Percentiles rank a stretch among this genome's conserved stretches.
Evolutionary conservation across 2,113 vertebrate species (phyloP).

Genomic region (Mormyrus lacerda): DNA sequence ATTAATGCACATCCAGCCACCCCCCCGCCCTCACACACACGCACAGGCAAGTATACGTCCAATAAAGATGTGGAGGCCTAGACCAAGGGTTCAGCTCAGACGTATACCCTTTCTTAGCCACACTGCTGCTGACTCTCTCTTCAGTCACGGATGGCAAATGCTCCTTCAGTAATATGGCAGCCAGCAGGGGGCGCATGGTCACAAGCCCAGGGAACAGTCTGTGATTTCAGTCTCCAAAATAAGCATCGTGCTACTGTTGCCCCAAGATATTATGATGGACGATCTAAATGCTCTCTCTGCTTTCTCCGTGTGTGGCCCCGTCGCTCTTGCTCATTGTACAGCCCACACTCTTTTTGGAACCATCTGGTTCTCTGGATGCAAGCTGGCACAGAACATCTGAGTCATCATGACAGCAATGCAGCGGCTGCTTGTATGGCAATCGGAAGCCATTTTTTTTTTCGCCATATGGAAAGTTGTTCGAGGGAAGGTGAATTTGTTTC

Average conservation of each 20-base stretch:
- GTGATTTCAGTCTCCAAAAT: not conserved
- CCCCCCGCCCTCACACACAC: no score
- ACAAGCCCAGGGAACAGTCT: not conserved
- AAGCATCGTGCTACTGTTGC: not conserved
- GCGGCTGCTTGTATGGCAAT: not conserved
- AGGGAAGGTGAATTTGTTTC: not conserved
- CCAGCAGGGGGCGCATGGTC: not conserved
- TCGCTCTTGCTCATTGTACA: not conserved
- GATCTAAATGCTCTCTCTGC: not conserved
- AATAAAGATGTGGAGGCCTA: not conserved
- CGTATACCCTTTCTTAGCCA: not conserved
- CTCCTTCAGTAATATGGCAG: not conserved
- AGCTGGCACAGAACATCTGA: not conserved
- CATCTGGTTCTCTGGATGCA: not conserved
- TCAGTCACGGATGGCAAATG: not conserved
- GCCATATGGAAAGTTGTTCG: not conserved
- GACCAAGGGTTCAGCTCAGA: not conserved
- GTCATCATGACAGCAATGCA: not conserved
- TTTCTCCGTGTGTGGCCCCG: not conserved
- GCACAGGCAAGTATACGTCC: not conserved
- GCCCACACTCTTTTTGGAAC: not conserved
- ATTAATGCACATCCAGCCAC: not conserved
- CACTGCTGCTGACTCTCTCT: not conserved
- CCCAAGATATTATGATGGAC: not conserved
- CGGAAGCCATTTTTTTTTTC: not conserved